These are phyloP conservation scores for Limnodromus scolopaceus DNA, from an alignment of 2,797 vertebrate species.

Conservation along the genomic window DNA sequence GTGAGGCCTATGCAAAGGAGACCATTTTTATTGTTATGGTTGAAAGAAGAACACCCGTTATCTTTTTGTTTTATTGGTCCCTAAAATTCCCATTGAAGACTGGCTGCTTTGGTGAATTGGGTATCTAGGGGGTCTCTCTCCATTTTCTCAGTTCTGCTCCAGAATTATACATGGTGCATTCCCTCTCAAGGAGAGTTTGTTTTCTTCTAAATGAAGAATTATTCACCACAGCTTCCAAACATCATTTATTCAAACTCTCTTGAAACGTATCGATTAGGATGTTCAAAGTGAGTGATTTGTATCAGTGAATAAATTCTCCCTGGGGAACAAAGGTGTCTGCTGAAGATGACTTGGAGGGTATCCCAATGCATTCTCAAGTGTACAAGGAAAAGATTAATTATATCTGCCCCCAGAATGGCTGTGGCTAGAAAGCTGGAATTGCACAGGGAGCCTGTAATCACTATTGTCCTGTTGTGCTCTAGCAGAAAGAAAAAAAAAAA, in stretches of 20 bases:
- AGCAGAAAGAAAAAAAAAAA: neutral
- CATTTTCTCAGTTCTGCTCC: neutral
- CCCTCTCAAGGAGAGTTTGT: neutral
- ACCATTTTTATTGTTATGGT: neutral
- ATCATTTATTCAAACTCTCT: conserved; percentile 30
- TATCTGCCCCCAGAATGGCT: neutral
- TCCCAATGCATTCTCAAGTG: neutral
- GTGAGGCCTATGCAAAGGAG: neutral
- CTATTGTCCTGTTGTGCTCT: neutral
- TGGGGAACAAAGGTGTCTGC: neutral
- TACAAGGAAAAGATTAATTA: conserved; percentile 22
- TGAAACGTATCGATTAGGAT: conserved; percentile 3
- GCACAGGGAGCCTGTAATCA: neutral
- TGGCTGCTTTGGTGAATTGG: neutral
- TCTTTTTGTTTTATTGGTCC: neutral
- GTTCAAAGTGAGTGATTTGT: conserved; percentile 21
- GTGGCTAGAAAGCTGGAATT: neutral
- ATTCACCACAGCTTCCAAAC: neutral
- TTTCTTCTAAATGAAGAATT: neutral
- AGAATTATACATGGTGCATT: neutral
- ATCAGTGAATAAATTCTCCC: neutral
- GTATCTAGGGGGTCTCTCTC: neutral
- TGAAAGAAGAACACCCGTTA: neutral
- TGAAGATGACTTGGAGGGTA: conserved; percentile 9
- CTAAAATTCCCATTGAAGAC: neutral